Evolutionary conservation across 1,140 invertebrate species (phyloP), one percentile per base, ranked within the genome.

Genomic region (Cotesia chilonis): DNA sequence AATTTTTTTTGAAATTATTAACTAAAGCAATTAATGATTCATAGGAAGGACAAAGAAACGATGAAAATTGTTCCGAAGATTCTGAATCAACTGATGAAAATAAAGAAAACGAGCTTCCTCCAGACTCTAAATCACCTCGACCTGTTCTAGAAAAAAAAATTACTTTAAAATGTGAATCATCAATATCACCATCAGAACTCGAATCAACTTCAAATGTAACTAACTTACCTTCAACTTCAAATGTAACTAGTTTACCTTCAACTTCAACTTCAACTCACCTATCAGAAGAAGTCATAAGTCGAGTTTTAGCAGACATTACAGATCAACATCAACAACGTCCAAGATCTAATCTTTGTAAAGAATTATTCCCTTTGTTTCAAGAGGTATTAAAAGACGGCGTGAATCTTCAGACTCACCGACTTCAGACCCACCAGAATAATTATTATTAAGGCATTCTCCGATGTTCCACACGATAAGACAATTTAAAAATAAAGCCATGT

Each of bases 361-460:
- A 28, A 66, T 14, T 28, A 51, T 66, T 41, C 1, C n/a, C 64
- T 51, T 28, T 3, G 4, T 9, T 20, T 4, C 2, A 41, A 4
- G 36, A 38, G 63, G 35, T n/a, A 38, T n/a, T 6, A 65, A 65
- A 37, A 38, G 37, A 17, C 36, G 6, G 59, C 28, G 59, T 5
- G 20, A 61, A 20, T 61, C 59, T 35, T 61, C 12, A n/a, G 81
- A 37, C 88, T 87, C 68, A 81, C 76, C 20, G 70, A 73, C 9
- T 91, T 90, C 76, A 78, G 85, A 41, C 82, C 89, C 74, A 70
- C 81, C 28, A 28, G 28, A 28, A 28, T 28, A 28, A 28, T 28
- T 3, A 89, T 87, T 36, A 75, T 83, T 1, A 86, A 82, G 4
- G 68, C 81, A 81, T 83, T 70, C 75, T 84, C 20, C 76, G 81